Base-by-base conservation (phyloP, 2,113 vertebrate species). In the Dipodomys stephensi region DNA sequence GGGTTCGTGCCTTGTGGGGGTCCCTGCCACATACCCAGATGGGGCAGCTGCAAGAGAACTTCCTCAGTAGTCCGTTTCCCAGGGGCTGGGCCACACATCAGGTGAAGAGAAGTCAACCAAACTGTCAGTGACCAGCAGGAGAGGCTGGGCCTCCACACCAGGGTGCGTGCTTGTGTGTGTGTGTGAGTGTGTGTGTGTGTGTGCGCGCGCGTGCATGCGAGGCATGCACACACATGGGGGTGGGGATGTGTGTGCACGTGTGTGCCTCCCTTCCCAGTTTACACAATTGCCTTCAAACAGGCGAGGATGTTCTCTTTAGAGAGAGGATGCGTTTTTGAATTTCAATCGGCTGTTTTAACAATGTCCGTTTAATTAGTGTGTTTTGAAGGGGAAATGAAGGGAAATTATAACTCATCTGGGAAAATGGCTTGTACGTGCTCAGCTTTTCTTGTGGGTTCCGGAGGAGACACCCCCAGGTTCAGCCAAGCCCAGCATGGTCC, bases 381-480 rank as follows among this genome's bases (percentile, higher is more conserved):
- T 92, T 96, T 96, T 74, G 96, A 94, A 97, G 93, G 88, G 97
- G 95, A 97, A 97, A 97, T 97, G 97, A 96, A 92, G 95, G 97
- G 27, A 95, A 97, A 97, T 97, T 95, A 94, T 76, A 95, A 85
- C 94, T 83, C 95, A 83, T 87, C 87, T 0, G 27, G 81, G 96
- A 90, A 95, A 94, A 95, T 25, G 93, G 86, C 80, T 82, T 4
- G 49, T 32, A 85, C 92, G 91, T 96, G 96, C 93, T 95, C 92
- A 80, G 96, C 93, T 74, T 68, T 77, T 32, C 89, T 30, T 0
- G 9, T 1, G 79, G 79, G 85, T 44, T 94, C 65, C 11, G 19
- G 53, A 35, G 65, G n/a, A 86, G 39, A 82, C 8, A 0, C 57
- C 53, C 78, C 88, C 32, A 30, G 92, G 92, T 71, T 84, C 30